Percentiles rank a stretch among this genome's conserved stretches.
Evolutionary conservation across 1,140 invertebrate species (phyloP).

Genomic region (Phymastichus coffea): DNA sequence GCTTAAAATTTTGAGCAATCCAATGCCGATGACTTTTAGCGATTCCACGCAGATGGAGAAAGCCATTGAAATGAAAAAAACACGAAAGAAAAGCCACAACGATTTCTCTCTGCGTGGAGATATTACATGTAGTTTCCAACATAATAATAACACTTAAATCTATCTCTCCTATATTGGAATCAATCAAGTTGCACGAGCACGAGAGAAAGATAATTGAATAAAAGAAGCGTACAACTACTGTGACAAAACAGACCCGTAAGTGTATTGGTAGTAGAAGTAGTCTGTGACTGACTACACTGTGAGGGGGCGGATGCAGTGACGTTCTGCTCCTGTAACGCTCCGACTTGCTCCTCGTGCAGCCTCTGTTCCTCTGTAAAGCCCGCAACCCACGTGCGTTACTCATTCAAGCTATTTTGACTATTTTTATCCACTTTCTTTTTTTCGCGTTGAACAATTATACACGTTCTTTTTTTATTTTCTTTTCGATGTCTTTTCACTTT

Average conservation of each 20-base stretch:
- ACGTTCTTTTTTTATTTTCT: constrained; percentile 13
- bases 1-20: not conserved
- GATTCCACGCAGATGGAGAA: constrained; percentile 15
- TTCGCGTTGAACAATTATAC: not conserved
- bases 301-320: constrained; percentile 47
- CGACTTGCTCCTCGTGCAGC: constrained; percentile 50
- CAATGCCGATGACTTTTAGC: constrained; percentile 10
- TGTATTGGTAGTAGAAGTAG: constrained; percentile 52
- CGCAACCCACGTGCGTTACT: constrained; percentile 53
- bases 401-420: constrained; percentile 30
- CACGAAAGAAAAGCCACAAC: not conserved
- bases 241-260: constrained; percentile 56
- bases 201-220: no score
- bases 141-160: constrained; percentile 3
- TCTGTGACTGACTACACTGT: constrained; percentile 52
- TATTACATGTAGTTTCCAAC: not conserved
- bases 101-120: constrained; percentile 10
- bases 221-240: constrained; percentile 50
- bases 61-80: not conserved
- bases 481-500: not conserved
- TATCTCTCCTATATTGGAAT: constrained; percentile 15
- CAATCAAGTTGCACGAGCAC: no score
- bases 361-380: constrained; percentile 55
- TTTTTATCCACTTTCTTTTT: constrained; percentile 15
- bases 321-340: constrained; percentile 47